These are phyloP conservation scores for Glareola pratincola DNA, from an alignment of 2,113 vertebrate genomes.

Conservation along the genomic window DNA sequence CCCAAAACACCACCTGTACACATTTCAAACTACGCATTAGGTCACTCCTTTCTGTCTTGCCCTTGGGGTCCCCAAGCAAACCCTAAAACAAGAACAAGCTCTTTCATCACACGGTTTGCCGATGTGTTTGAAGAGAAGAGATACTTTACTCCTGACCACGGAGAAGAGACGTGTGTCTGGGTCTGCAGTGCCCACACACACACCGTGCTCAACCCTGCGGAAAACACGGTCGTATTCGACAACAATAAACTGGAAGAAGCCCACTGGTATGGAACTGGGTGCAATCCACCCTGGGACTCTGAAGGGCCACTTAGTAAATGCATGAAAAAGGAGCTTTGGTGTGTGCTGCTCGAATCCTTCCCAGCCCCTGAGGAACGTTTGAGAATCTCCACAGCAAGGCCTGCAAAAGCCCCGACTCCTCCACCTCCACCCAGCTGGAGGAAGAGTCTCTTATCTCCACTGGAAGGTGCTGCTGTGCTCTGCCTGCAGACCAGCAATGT, in stretches of 20 bases:
- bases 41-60: neutral
- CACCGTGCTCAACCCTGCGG: neutral
- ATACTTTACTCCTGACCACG: neutral
- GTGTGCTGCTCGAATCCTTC: neutral
- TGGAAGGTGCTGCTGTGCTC: no score
- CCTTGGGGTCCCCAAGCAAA: neutral
- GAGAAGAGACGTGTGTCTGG: accelerated
- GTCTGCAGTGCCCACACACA: neutral
- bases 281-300: neutral
- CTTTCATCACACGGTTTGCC: neutral
- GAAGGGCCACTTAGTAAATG: neutral
- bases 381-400: neutral
- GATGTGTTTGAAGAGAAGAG: neutral
- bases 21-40: accelerated
- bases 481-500: neutral
- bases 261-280: neutral
- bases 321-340: no score
- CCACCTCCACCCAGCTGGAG: neutral
- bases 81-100: neutral
- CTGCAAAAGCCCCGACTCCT: neutral
- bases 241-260: neutral
- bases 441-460: neutral
- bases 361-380: neutral
- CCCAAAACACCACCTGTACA: accelerated
- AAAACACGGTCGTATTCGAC: neutral